Evolutionary conservation across 2,113 vertebrate genomes (phyloP).

Genomic region (Campylomormyrus tamandua): DNA sequence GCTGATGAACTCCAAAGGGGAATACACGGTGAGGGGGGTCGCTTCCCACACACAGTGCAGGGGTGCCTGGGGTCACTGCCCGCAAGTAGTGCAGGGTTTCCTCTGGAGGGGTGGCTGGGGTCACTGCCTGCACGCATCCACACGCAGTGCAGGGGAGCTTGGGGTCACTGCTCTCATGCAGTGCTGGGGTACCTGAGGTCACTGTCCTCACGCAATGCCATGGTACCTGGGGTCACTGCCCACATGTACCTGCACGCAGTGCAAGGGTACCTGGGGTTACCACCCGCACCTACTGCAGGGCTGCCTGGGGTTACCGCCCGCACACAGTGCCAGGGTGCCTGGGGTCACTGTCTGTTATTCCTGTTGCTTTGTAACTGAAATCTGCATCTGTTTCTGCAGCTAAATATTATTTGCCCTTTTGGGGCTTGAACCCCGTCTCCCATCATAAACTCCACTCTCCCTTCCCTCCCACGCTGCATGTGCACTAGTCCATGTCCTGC

Average conservation of each 20-base stretch:
- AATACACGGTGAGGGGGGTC: constrained; percentile 69
- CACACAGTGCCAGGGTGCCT: constrained; percentile 57
- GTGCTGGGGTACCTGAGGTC: not conserved
- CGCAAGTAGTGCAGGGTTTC: too few species aligned
- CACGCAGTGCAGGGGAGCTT: too few species aligned
- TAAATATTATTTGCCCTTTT: not conserved
- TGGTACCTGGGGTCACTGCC: too few species aligned
- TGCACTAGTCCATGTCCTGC: not conserved
- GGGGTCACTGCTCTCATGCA: not conserved
- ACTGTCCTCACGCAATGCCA: too few species aligned
- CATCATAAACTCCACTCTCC: not conserved
- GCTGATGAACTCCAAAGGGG: constrained; percentile 91
- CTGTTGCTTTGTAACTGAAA: not conserved
- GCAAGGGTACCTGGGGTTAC: too few species aligned
- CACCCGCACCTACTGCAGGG: too few species aligned
- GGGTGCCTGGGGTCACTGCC: not conserved
- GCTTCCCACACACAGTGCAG: too few species aligned
- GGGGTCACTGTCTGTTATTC: not conserved
- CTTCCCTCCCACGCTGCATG: not conserved
- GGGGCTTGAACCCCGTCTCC: not conserved
- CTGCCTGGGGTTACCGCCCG: not conserved
- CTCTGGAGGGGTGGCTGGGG: too few species aligned
- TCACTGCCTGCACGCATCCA: too few species aligned
- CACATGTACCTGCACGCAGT: too few species aligned
- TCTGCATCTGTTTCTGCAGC: not conserved